phyloP scores from a whole-genome alignment of 2,888 invertebrate species.

The Pristionchus japonicus region DNA sequence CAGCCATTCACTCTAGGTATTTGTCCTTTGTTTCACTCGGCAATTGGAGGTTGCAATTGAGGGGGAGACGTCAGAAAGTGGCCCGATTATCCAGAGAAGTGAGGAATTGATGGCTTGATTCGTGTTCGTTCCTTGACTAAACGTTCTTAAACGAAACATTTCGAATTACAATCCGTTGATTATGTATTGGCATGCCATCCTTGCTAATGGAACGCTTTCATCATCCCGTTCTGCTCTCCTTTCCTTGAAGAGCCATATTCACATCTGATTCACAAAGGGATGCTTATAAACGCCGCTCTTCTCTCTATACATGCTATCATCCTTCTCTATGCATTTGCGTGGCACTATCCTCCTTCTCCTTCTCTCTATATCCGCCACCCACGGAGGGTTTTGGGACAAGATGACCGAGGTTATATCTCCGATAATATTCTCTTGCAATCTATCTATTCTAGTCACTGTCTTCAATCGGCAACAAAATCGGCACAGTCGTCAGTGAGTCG shows the following conservation, averaged over 20 bases:
- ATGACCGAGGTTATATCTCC: background rate
- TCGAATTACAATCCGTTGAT: background rate
- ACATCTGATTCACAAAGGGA: background rate
- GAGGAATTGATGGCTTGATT: background rate
- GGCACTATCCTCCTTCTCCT: background rate
- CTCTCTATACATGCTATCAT: constrained; percentile 21
- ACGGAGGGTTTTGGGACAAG: background rate
- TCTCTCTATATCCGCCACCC: background rate
- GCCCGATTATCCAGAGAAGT: background rate
- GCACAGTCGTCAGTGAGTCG: background rate
- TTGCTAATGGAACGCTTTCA: background rate
- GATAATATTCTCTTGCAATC: background rate
- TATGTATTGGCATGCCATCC: background rate
- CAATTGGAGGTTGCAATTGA: constrained; percentile 28
- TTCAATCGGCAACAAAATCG: background rate
- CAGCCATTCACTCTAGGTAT: background rate
- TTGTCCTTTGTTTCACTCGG: constrained; percentile 32
- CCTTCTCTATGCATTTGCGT: constrained; percentile 15
- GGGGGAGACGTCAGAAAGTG: constrained; percentile 1
- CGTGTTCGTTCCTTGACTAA: background rate
- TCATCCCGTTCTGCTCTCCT: background rate
- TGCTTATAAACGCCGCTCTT: constrained; percentile 11
- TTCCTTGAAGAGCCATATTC: constrained; percentile 17
- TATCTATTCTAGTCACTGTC: background rate
- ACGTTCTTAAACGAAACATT: background rate